Evolutionary conservation across 2,888 invertebrate species (phyloP).

Genomic region (Xylophagus ater): DNA sequence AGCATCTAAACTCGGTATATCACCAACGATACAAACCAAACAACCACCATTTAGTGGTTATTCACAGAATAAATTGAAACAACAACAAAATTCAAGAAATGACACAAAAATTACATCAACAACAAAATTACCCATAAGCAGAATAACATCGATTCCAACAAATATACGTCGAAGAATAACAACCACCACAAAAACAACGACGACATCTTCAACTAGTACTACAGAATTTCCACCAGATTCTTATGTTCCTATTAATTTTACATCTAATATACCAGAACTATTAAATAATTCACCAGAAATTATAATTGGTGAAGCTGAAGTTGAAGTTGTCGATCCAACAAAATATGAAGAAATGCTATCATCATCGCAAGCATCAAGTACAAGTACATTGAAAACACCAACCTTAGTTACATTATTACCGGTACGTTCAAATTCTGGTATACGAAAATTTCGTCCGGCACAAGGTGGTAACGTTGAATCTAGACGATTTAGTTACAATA

Average conservation of each 20-base stretch:
- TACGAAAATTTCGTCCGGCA: slow-evolving; percentile 57
- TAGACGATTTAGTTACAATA: slow-evolving; percentile 20
- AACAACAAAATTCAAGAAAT: slow-evolving; percentile 22
- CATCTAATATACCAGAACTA: not conserved
- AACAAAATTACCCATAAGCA: slow-evolving; percentile 7
- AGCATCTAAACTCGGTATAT: slow-evolving; percentile 43
- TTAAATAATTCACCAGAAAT: slow-evolving; percentile 22
- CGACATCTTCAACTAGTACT: slow-evolving; percentile 11
- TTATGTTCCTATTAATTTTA: not conserved
- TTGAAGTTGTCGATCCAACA: slow-evolving; percentile 37
- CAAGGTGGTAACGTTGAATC: slow-evolving; percentile 24
- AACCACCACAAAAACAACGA: slow-evolving; percentile 11
- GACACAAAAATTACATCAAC: slow-evolving; percentile 21
- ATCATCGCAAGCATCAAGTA: slow-evolving; percentile 23
- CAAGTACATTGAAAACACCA: slow-evolving; percentile 24
- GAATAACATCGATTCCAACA: slow-evolving; percentile 15
- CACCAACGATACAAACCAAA: slow-evolving; percentile 31
- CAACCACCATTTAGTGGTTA: slow-evolving; percentile 30
- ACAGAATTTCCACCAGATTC: not conserved
- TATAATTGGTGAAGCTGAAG: slow-evolving; percentile 37
- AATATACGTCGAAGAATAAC: slow-evolving; percentile 5
- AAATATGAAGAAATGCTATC: slow-evolving; percentile 38
- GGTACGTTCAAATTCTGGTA: slow-evolving; percentile 67
- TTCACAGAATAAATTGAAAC: slow-evolving; percentile 34
- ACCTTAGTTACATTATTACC: slow-evolving; percentile 59